These are phyloP conservation scores for Microtus pennsylvanicus DNA, from an alignment of 2,113 vertebrate genomes.

Conservation along the genomic window DNA sequence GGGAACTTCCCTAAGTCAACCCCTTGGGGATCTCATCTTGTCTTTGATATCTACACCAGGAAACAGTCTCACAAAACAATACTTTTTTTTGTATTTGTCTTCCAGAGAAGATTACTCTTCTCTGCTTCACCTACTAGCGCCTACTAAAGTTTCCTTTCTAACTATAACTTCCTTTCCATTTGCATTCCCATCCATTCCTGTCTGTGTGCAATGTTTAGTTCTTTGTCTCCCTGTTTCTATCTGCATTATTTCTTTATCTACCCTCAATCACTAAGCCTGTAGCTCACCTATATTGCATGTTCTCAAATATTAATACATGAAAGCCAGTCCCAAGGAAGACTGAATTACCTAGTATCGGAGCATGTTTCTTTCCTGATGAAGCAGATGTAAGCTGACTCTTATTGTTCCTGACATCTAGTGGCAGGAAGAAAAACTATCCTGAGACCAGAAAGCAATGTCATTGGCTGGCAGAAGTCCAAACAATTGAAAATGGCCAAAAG, in stretches of 20 bases:
- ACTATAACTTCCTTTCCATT: background rate
- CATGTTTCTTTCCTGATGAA: conserved; percentile 4
- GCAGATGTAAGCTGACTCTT: conserved; percentile 34
- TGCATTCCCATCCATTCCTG: background rate
- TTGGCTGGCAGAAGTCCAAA: conserved; percentile 32
- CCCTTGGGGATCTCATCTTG: background rate
- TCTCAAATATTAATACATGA: background rate
- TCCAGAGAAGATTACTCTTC: background rate
- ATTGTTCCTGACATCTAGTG: conserved; percentile 80
- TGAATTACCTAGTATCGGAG: background rate
- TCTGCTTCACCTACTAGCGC: background rate
- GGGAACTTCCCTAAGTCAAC: accelerated
- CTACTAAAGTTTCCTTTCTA: background rate
- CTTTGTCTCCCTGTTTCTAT: background rate
- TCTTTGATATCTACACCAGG: too few species aligned
- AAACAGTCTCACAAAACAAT: background rate
- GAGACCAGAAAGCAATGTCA: conserved; percentile 53
- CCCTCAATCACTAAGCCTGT: background rate
- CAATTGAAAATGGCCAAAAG: background rate
- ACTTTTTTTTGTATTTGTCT: background rate
- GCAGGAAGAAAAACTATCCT: conserved; percentile 64
- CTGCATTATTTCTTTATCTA: background rate
- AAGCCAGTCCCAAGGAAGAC: background rate
- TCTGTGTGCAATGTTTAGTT: background rate
- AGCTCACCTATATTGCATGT: background rate